These are phyloP conservation scores for Reticulitermes lucifugus DNA, from an alignment of 2,888 invertebrate species.

Conservation along the genomic window DNA sequence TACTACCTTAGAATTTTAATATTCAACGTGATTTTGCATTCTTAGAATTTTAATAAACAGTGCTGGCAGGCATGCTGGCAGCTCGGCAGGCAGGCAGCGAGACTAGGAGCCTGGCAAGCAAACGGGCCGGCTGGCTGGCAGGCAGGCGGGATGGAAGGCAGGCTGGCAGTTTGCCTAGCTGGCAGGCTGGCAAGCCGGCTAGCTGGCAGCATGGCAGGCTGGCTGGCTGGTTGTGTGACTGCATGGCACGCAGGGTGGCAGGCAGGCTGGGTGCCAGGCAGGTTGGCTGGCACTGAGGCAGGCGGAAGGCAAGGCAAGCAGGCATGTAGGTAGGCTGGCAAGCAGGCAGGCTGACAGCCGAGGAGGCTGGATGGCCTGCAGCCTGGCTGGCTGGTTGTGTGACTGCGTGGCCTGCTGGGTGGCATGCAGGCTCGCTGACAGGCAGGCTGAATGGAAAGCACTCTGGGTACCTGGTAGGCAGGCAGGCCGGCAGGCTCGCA, in stretches of 20 bases:
- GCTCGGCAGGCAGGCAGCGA: neutral
- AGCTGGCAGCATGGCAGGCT: conserved; percentile 25
- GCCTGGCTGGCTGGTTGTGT: neutral
- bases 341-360: neutral
- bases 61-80: neutral
- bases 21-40: no score
- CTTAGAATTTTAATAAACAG: no score
- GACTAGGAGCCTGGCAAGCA: neutral
- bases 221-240: neutral
- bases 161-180: neutral
- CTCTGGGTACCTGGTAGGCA: neutral
- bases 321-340: conserved; percentile 21
- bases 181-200: conserved; percentile 4
- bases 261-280: conserved; percentile 24
- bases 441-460: neutral
- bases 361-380: neutral
- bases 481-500: neutral
- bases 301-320: conserved; percentile 3
- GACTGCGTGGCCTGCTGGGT: no score
- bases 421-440: neutral
- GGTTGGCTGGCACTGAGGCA: neutral
- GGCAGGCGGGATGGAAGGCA: neutral
- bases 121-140: neutral
- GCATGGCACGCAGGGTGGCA: conserved; percentile 17
- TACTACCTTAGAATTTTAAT: no score